These are phyloP conservation scores for Cheilosia impressa DNA, from an alignment of 2,888 invertebrate species.

Conservation along the genomic window DNA sequence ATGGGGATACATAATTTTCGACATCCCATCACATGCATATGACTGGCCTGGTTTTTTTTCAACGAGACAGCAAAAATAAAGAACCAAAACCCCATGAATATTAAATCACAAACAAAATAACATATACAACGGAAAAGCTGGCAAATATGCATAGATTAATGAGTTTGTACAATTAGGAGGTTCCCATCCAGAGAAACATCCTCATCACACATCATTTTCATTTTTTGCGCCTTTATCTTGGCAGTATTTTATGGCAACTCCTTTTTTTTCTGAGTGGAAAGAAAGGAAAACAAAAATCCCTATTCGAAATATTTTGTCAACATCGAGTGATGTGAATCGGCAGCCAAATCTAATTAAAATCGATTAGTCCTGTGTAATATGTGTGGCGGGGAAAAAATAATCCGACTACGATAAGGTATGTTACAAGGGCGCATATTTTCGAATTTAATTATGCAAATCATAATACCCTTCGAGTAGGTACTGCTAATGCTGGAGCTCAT, in stretches of 20 bases:
- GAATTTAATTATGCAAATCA: not conserved
- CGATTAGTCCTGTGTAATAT: not conserved
- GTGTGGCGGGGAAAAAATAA: not conserved
- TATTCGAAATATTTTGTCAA: slow-evolving; percentile 7
- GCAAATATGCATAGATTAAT: slow-evolving; percentile 39
- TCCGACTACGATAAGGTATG: not conserved
- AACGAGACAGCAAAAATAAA: not conserved
- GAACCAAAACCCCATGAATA: slow-evolving; percentile 28
- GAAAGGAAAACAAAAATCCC: not conserved
- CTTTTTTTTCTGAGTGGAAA: not conserved
- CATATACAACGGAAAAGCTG: slow-evolving; percentile 25
- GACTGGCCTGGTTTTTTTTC: not conserved
- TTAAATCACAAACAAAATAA: slow-evolving; percentile 51
- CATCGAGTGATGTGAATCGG: not conserved
- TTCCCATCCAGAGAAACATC: slow-evolving; percentile 4
- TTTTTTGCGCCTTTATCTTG: not conserved
- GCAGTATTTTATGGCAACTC: not conserved
- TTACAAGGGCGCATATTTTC: slow-evolving; percentile 1
- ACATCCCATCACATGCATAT: not conserved
- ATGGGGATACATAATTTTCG: not conserved
- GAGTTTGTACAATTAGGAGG: slow-evolving; percentile 50
- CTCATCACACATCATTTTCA: not conserved
- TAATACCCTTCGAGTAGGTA: not conserved
- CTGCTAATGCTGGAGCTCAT: not conserved
- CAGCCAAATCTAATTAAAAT: slow-evolving; percentile 16